These are phyloP conservation scores for Polyergus mexicanus DNA, from an alignment of 1,140 invertebrate genomes.

Conservation along the genomic window DNA sequence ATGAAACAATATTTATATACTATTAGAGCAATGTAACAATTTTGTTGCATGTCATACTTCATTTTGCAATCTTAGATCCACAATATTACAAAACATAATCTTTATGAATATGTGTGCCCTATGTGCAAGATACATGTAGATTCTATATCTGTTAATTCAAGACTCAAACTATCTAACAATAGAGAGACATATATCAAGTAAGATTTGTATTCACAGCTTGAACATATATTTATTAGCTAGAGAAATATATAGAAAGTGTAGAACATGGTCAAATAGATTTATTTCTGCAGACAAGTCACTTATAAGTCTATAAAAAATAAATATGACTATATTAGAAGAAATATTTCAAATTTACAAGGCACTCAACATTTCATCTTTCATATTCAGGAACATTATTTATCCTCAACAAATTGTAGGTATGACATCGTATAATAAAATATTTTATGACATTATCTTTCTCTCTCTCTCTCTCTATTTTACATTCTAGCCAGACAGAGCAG, in stretches of 20 bases:
- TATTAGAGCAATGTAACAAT: not conserved
- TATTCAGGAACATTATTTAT: slow-evolving; percentile 63
- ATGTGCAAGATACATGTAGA: slow-evolving; percentile 23
- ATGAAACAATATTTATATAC: slow-evolving; percentile 26
- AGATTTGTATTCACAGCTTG: not conserved
- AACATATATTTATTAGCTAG: slow-evolving; percentile 13
- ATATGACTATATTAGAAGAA: slow-evolving; percentile 59
- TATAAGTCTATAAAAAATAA: slow-evolving; percentile 36
- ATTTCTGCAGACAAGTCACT: slow-evolving; percentile 9
- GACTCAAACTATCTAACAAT: not conserved
- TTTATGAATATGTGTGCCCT: not conserved
- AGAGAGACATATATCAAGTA: not conserved
- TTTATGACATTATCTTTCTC: not conserved
- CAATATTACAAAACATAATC: not conserved
- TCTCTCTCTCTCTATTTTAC: not conserved
- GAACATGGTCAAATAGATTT: slow-evolving; percentile 20
- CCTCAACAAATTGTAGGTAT: slow-evolving; percentile 24
- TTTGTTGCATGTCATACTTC: not conserved
- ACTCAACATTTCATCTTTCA: slow-evolving; percentile 70
- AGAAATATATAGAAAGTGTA: slow-evolving; percentile 2
- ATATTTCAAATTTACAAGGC: slow-evolving; percentile 77
- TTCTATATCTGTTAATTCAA: slow-evolving; percentile 10
- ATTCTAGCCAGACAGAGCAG: slow-evolving; percentile 15
- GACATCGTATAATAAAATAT: slow-evolving; percentile 39
- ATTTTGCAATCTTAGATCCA: slow-evolving; percentile 1